Evolutionary conservation across 2,888 invertebrate genomes (phyloP), one percentile per base, ranked within the genome.

Genomic region (Dolichopus griseipennis): DNA sequence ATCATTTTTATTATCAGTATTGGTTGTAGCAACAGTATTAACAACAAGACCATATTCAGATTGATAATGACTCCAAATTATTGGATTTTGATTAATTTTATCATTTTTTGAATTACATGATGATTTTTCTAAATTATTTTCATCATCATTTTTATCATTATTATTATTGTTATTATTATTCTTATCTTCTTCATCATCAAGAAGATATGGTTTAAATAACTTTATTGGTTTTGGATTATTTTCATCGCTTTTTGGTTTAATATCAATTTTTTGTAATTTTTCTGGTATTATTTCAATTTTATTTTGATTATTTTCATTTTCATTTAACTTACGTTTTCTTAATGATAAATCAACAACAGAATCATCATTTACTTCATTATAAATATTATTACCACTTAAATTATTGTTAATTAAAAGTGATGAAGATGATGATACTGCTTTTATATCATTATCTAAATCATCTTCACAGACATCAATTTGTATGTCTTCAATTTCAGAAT

Each of bases 181-280:
- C 12, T 75, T 72, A 21, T 83, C 84, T 68, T 85, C 84, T 64
- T 86, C 84, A 64, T 88, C 85, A 75, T 88, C 90, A 71, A 89
- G 83, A 66, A 90, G 83, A 78, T 91, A 91, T 41, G 91, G 91
- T 76, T 91, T 88, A 81, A 91, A 91, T 62, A 91, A 81, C 77
- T 91, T 91, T 74, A 89, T 87, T 67, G 90, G 89, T 79, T 87
- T 87, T 74, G 83, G 83, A 65, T 82, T 78, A 65, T 67, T 68
- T 52, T 67, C n/a, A 43, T 69, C 67, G 27, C 3, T 27, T 27
- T 27, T 27, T 27, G 2, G 3, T 62, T 69, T 37, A 22, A 66
- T 64, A 27, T 61, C 64, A 64, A 37, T 66, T 68, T 67, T 72
- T 68, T 61, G 69, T 43, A 70, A 43, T 66, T 72, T 70, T 68